Conservation (phyloP, 2,797 vertebrate genomes). For the Brachyrhaphis roseni region DNA sequence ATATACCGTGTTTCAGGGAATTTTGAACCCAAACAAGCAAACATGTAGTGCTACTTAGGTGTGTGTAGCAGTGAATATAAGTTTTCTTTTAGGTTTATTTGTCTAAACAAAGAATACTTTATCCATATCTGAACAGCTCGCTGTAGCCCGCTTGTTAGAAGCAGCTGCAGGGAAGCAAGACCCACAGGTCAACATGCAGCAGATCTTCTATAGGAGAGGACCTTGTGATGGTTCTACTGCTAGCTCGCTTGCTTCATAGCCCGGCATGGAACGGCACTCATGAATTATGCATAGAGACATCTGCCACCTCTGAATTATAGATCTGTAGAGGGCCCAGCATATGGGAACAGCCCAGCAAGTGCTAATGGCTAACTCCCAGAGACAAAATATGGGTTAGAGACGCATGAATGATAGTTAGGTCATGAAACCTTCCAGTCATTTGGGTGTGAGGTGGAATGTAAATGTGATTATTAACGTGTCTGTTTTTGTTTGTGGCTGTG, state of each 20-base stretch:
- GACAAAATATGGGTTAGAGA: constrained; percentile 77
- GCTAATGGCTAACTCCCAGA: constrained; percentile 78
- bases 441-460: constrained; percentile 44
- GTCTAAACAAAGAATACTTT: not conserved
- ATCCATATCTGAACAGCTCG: constrained; percentile 23
- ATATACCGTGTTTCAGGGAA: constrained; percentile 4
- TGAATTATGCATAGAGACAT: constrained; percentile 85
- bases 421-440: constrained; percentile 59
- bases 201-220: constrained; percentile 66
- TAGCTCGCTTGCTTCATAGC: constrained; percentile 59
- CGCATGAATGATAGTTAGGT: constrained; percentile 66
- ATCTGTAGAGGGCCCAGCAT: constrained; percentile 79
- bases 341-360: constrained; percentile 79
- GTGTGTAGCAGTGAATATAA: not conserved
- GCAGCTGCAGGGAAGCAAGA: constrained; percentile 48
- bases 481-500: constrained; percentile 15
- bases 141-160: constrained; percentile 36
- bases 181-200: constrained; percentile 62
- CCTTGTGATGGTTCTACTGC: constrained; percentile 63
- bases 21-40: constrained; percentile 19
- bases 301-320: constrained; percentile 87
- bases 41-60: not conserved
- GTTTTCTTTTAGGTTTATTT: constrained; percentile 8
- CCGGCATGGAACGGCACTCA: constrained; percentile 72
- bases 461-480: constrained; percentile 62